Percentiles rank a stretch among this genome's conserved stretches.
phyloP scores from a whole-genome alignment of 37 sponge, comb jelly and placozoan species.

The Mnemiopsis leidyi region DNA sequence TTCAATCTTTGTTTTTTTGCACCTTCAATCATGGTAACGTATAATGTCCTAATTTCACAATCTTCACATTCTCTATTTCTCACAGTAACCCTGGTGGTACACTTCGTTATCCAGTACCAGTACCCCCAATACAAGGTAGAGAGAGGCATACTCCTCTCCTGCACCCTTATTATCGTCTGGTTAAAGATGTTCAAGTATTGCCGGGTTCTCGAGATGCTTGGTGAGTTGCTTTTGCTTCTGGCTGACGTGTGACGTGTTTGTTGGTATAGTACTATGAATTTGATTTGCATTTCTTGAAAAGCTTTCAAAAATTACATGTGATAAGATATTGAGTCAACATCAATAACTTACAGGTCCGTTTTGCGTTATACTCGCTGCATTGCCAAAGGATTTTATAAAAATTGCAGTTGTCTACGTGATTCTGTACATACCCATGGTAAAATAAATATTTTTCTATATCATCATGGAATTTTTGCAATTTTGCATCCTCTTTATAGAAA shows the following conservation, averaged over 20 bases:
- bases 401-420: constrained; percentile 49
- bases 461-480: not conserved
- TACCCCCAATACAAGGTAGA: not conserved
- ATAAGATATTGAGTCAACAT: too few relatives aligned
- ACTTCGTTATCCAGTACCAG: constrained; percentile 42
- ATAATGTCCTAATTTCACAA: too few relatives aligned
- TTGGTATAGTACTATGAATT: too few relatives aligned
- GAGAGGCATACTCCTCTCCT: constrained; percentile 7
- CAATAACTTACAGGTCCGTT: constrained; percentile 25
- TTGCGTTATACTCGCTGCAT: constrained; percentile 35
- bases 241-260: too few relatives aligned
- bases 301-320: too few relatives aligned
- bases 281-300: too few relatives aligned
- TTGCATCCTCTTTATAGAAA: too few relatives aligned
- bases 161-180: constrained; percentile 51
- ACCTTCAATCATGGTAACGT: too few relatives aligned
- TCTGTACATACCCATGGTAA: constrained; percentile 62
- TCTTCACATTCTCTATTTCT: too few relatives aligned
- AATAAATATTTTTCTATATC: not conserved
- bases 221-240: not conserved
- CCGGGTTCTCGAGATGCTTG: constrained; percentile 28
- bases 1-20: too few relatives aligned
- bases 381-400: constrained; percentile 37
- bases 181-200: constrained; percentile 59
- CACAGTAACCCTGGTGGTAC: constrained; percentile 57